Evolutionary conservation across 2,797 vertebrate species (phyloP).

Genomic region (Pitangus sulphuratus): DNA sequence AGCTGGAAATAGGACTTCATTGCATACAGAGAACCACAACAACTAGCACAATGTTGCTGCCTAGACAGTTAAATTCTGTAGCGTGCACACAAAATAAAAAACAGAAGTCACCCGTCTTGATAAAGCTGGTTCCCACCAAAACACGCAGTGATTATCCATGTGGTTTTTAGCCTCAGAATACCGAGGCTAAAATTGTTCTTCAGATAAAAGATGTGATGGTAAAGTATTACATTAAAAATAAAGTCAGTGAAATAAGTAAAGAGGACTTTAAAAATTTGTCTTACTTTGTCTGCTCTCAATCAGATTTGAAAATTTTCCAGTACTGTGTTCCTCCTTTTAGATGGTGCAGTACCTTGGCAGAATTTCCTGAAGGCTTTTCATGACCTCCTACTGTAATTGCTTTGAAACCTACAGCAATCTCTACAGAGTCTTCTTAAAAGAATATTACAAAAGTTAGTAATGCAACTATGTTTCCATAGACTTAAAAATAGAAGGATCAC

Average conservation of each 20-base stretch:
- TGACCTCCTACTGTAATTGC: background rate
- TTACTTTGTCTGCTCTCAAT: background rate
- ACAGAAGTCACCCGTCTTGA: background rate
- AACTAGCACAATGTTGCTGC: background rate
- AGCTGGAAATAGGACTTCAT: conserved; percentile 36
- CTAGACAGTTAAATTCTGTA: background rate
- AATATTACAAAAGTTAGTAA: conserved; percentile 23
- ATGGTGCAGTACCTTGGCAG: conserved; percentile 50
- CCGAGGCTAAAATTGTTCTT: background rate
- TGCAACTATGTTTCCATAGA: background rate
- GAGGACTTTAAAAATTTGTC: background rate
- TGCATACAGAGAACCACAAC: conserved; percentile 16
- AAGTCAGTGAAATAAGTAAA: background rate
- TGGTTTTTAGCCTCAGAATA: background rate
- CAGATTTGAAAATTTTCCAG: conserved; percentile 44
- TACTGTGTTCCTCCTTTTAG: conserved; percentile 27
- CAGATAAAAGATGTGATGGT: background rate
- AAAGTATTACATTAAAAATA: background rate
- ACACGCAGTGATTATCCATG: background rate
- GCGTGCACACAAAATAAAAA: background rate
- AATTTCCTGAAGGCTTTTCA: conserved; percentile 57
- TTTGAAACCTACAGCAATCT: conserved; percentile 35
- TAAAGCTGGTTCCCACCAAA: conserved; percentile 14
- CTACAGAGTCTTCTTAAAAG: conserved; percentile 24
- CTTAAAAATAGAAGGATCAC: background rate